phyloP scores from a whole-genome alignment of 2,113 vertebrate genomes.

The Poeciliopsis prolifica region DNA sequence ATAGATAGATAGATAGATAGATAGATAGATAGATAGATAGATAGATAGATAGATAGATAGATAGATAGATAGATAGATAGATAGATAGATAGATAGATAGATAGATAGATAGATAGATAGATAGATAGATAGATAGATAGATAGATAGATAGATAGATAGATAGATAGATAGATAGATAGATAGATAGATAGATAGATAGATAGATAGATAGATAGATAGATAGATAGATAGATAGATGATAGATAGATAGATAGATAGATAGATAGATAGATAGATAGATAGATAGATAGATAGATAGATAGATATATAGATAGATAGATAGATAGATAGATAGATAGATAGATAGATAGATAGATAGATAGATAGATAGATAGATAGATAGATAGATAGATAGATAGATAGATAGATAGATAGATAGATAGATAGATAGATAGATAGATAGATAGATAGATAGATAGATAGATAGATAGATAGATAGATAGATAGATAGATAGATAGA shows the following conservation, averaged over 20 bases:
- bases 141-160: conserved; percentile 8
- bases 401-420: conserved; percentile 4
- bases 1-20: conserved; percentile 9
- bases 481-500: conserved; percentile 9
- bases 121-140: conserved; percentile 8
- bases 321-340: conserved; percentile 6
- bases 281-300: conserved; percentile 1
- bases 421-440: conserved; percentile 6
- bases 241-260: conserved; percentile 1
- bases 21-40: background rate
- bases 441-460: conserved; percentile 3
- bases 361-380: conserved; percentile 1
- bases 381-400: conserved; percentile 8
- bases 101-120: conserved; percentile 3
- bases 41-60: conserved; percentile 9
- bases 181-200: conserved; percentile 3
- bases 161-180: conserved; percentile 3
- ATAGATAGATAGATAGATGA: conserved; percentile 10
- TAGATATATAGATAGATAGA: conserved; percentile 7
- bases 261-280: conserved; percentile 9
- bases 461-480: conserved; percentile 9
- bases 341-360: conserved; percentile 9
- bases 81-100: conserved; percentile 7
- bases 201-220: conserved; percentile 8
- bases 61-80: conserved; percentile 4